Percentiles rank a stretch among this genome's conserved stretches.
Conservation (phyloP, 1,140 invertebrate species). For the Drosophila sucinea region DNA sequence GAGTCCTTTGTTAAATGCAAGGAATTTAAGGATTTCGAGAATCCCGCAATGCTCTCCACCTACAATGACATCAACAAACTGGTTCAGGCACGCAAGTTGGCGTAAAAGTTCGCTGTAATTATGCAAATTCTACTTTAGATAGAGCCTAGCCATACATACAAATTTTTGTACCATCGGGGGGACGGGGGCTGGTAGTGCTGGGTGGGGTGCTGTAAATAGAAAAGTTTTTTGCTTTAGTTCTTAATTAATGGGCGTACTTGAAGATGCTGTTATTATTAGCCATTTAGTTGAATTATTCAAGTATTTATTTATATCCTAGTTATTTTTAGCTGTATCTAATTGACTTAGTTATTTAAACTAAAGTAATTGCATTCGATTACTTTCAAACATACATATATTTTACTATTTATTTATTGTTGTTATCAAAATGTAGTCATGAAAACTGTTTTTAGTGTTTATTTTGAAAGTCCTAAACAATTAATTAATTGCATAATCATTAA, state of each 20-base stretch:
- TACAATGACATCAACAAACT: constrained; percentile 94
- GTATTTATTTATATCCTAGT: constrained; percentile 58
- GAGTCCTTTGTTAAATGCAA: constrained; percentile 85
- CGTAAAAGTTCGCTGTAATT: constrained; percentile 70
- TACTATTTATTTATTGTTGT: constrained; percentile 58
- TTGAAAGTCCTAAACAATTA: constrained; percentile 53
- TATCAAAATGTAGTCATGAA: constrained; percentile 54
- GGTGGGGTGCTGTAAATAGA: constrained; percentile 72
- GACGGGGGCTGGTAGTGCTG: constrained; percentile 27
- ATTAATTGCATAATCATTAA: constrained; percentile 49
- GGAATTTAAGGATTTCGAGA: constrained; percentile 85
- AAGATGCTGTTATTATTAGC: constrained; percentile 67
- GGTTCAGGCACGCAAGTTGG: constrained; percentile 89
- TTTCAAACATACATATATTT: constrained; percentile 32
- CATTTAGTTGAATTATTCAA: constrained; percentile 65
- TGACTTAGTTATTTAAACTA: constrained; percentile 29
- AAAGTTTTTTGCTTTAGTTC: constrained; percentile 68
- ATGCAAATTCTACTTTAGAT: constrained; percentile 73
- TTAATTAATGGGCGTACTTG: constrained; percentile 55
- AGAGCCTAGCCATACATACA: constrained; percentile 65
- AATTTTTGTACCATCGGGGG: constrained; percentile 36
- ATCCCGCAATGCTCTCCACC: constrained; percentile 92
- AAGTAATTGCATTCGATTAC: constrained; percentile 42
- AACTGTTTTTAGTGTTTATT: constrained; percentile 41
- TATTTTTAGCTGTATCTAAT: constrained; percentile 15